Percentiles rank a stretch among this genome's conserved stretches.
These are phyloP conservation scores for Pachycephala philippinensis DNA, from an alignment of 2,113 vertebrate genomes.

Conservation along the genomic window DNA sequence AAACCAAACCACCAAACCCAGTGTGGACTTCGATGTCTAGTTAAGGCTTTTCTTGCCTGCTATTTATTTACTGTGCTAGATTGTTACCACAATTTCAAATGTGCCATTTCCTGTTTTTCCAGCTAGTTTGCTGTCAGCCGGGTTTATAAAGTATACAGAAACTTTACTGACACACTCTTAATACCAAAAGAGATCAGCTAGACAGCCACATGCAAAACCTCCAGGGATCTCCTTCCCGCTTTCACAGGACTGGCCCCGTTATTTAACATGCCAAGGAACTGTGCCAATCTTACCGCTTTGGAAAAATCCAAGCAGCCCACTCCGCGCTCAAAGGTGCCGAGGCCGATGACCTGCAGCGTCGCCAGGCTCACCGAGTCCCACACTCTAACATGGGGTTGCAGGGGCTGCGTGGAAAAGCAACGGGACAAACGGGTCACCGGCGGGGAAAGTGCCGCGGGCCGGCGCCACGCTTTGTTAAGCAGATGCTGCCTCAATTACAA, in stretches of 20 bases:
- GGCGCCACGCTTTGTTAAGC: not conserved
- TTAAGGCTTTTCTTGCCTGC: not conserved
- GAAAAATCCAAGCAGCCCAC: constrained; percentile 95
- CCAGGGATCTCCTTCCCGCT: not conserved
- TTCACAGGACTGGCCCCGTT: not conserved
- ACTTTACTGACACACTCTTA: not conserved
- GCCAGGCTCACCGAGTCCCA: constrained; percentile 94
- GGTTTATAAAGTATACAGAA: not conserved
- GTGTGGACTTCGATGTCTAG: not conserved
- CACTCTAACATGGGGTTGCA: constrained; percentile 92
- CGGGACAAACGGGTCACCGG: not conserved
- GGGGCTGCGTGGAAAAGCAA: constrained; percentile 74
- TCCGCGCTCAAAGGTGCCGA: constrained; percentile 93
- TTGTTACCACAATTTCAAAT: not conserved
- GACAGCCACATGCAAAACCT: not conserved
- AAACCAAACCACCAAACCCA: not conserved
- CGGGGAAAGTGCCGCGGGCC: not conserved
- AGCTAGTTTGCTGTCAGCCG: not conserved
- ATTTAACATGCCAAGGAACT: rapidly evolving
- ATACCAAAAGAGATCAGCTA: not conserved
- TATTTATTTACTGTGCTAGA: not conserved
- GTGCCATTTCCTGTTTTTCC: not conserved
- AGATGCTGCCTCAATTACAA: not conserved
- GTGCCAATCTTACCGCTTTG: constrained; percentile 84
- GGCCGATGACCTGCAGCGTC: constrained; percentile 87